phyloP scores from a whole-genome alignment of 2,797 vertebrate species.

The Choloepus didactylus region DNA sequence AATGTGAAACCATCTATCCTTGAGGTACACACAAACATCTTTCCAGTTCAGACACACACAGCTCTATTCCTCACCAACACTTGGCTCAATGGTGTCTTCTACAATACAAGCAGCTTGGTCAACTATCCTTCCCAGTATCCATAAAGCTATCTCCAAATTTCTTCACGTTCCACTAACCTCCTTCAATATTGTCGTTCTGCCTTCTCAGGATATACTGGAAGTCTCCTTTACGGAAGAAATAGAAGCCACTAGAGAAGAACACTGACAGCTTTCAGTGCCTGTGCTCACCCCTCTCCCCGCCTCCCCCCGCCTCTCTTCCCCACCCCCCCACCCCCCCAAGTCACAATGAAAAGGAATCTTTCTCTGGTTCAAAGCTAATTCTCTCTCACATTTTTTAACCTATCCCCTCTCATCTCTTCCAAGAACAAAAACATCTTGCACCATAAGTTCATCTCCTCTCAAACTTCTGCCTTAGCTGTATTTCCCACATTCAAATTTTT shows the following conservation, averaged over 20 bases:
- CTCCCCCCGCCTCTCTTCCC: too few species aligned
- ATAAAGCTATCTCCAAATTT: background rate
- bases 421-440: background rate
- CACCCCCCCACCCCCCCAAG: background rate
- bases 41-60: background rate
- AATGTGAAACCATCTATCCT: background rate
- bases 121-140: background rate
- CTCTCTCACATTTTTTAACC: background rate
- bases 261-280: background rate
- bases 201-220: background rate
- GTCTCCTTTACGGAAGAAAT: background rate
- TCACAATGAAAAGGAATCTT: background rate
- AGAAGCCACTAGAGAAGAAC: background rate
- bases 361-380: background rate
- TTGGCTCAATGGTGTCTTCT: background rate
- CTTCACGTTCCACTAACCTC: background rate
- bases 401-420: background rate
- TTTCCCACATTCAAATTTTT: background rate
- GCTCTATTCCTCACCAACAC: background rate
- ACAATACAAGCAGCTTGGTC: background rate
- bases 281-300: background rate
- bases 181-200: background rate
- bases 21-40: background rate
- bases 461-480: background rate
- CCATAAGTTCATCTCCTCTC: background rate